These are phyloP conservation scores for Rhamnusium bicolor DNA, from an alignment of 2,888 invertebrate genomes.

Conservation along the genomic window DNA sequence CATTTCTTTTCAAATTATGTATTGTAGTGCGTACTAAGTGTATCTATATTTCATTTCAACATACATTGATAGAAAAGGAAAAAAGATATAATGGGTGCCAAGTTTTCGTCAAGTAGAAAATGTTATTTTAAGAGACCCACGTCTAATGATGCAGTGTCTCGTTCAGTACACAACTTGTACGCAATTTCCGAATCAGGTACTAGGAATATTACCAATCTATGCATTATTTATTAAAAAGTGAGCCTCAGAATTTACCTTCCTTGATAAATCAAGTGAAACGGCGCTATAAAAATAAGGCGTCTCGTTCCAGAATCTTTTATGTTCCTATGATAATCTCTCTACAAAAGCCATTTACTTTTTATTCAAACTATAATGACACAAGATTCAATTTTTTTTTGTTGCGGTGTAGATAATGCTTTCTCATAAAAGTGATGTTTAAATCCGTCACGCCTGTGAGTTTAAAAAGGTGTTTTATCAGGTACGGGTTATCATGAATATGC, in stretches of 20 bases:
- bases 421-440: background rate
- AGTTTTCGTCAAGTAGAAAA: too few species aligned
- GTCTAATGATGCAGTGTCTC: too few species aligned
- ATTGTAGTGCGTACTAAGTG: too few species aligned
- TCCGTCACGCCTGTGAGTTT: background rate
- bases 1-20: too few species aligned
- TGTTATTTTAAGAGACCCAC: too few species aligned
- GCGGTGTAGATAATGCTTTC: background rate
- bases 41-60: too few species aligned
- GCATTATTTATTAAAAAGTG: too few species aligned
- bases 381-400: background rate
- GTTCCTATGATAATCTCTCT: background rate
- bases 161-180: too few species aligned
- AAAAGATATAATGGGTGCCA: too few species aligned
- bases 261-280: constrained; percentile 19
- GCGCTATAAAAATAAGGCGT: constrained; percentile 14
- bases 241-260: constrained; percentile 5
- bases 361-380: constrained; percentile 1
- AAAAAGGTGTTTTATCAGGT: constrained; percentile 7
- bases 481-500: background rate
- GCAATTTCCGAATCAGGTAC: too few species aligned
- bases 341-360: constrained; percentile 17
- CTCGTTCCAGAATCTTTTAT: constrained; percentile 3
- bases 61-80: too few species aligned
- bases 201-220: too few species aligned